Base-by-base conservation (phyloP, 2,113 vertebrate genomes). In the Podarcis muralis region DNA sequence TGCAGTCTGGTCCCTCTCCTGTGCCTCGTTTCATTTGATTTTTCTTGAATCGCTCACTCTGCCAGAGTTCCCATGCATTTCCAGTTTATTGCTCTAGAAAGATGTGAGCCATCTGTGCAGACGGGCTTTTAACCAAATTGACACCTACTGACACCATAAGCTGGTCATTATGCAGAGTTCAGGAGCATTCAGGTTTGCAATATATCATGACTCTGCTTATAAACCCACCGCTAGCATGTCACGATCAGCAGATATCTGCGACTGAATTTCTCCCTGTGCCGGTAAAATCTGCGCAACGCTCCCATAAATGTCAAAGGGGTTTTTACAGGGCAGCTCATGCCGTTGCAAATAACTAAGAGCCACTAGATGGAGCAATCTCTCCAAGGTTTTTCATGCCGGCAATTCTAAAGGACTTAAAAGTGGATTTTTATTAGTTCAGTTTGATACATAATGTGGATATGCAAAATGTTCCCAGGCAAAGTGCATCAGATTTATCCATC, bases 301-400 rank as follows among this genome's bases (percentile, higher is more conserved):
- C 9, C 75, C 27, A 43, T 12, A 12, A 2, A 59, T 0, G 35
- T 32, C 37, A 69, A 72, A 7, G 32, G 5, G 32, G 20, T 35
- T 30, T 71, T 71, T 7, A 8, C 76, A 43, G 3, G 23, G 3
- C 32, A 27, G 32, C 4, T 22, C 1, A 7, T 6, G 74, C 65
- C 0, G 22, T 48, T 83, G 48, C 7, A 16, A 68, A 32, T 6
- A 62, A 71, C 20, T 40, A 1, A 0, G 2, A 22, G 89, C 96
- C 97, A 81, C 96, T 78, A 97, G 97, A 85, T 97, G 97, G 97
- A 69, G 95, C 68, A 88, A 59, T 93, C 43, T 77, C 88, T 88
- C 89, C 92, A 94, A 84, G 18, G 2, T 89, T 90, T 57, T 13
- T n/a, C 43, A 48, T 40, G 6, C 0, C 7, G 27, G 57, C 3